Conservation (phyloP, 1,140 invertebrate species). For the Scylla paramamosain region DNA sequence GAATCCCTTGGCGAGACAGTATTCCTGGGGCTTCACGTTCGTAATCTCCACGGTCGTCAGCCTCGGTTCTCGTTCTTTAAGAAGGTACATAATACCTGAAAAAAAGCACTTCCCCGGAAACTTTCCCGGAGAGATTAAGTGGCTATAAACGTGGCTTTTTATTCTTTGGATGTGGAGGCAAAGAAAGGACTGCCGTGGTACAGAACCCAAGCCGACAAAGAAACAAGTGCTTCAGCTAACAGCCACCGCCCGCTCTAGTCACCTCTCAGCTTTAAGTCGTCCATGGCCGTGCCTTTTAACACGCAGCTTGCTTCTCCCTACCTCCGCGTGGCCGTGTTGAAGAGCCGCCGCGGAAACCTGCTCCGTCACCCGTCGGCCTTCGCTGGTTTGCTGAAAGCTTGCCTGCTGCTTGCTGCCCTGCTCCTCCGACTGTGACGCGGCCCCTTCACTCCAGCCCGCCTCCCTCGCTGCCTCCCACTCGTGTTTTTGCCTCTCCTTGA, state of each 20-base stretch:
- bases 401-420: neutral
- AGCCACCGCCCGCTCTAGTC: neutral
- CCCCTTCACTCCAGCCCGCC: too few relatives aligned
- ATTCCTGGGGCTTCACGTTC: too few relatives aligned
- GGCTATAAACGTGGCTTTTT: too few relatives aligned
- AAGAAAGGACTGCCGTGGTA: neutral
- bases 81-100: too few relatives aligned
- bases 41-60: too few relatives aligned
- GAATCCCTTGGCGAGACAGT: too few relatives aligned
- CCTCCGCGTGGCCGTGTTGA: neutral
- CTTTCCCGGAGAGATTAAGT: too few relatives aligned
- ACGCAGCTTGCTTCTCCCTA: neutral
- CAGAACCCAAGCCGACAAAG: neutral
- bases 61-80: too few relatives aligned
- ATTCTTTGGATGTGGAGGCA: too few relatives aligned
- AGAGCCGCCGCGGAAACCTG: neutral
- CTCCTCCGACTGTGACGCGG: too few relatives aligned
- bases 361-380: conserved; percentile 16
- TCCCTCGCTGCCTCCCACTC: neutral
- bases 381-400: neutral
- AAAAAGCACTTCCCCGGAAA: too few relatives aligned
- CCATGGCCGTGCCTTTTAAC: neutral
- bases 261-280: neutral
- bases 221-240: neutral
- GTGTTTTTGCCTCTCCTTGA: neutral